phyloP scores from a whole-genome alignment of 2,888 invertebrate genomes.

The Chesias legatella region DNA sequence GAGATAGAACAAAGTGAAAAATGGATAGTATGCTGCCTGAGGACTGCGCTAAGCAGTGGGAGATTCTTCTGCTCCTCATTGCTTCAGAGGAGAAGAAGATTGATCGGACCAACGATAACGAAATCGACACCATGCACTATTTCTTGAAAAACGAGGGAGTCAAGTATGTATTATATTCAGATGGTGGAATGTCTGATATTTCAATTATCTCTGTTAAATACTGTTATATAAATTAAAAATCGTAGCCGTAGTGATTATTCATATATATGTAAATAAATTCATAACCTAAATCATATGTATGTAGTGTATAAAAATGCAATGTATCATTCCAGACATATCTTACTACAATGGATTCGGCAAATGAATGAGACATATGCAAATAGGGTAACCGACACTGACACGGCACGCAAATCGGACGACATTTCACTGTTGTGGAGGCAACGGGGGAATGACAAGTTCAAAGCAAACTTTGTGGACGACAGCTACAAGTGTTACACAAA shows the following conservation, averaged over 20 bases:
- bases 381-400: conserved; percentile 46
- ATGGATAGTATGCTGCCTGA: conserved; percentile 58
- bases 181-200: too few relatives aligned
- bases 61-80: conserved; percentile 59
- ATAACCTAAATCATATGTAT: too few relatives aligned
- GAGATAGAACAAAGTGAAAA: conserved; percentile 8
- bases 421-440: conserved; percentile 64
- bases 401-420: conserved; percentile 58
- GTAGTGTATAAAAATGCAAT: not conserved
- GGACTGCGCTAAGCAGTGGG: conserved; percentile 68
- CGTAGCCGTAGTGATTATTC: too few relatives aligned
- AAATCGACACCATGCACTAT: conserved; percentile 65
- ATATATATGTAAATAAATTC: too few relatives aligned
- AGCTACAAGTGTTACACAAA: conserved; percentile 82
- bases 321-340: conserved; percentile 46
- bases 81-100: conserved; percentile 70
- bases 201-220: too few relatives aligned
- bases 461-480: conserved; percentile 67
- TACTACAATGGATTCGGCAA: conserved; percentile 60
- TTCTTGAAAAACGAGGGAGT: conserved; percentile 62
- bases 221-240: too few relatives aligned
- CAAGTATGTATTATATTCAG: too few relatives aligned
- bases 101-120: conserved; percentile 57
- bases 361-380: conserved; percentile 55
- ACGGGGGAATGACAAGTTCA: conserved; percentile 81